Percentiles rank a stretch among this genome's conserved stretches.
Conservation (phyloP, 1,140 invertebrate species). For the Trissolcus basalis region DNA sequence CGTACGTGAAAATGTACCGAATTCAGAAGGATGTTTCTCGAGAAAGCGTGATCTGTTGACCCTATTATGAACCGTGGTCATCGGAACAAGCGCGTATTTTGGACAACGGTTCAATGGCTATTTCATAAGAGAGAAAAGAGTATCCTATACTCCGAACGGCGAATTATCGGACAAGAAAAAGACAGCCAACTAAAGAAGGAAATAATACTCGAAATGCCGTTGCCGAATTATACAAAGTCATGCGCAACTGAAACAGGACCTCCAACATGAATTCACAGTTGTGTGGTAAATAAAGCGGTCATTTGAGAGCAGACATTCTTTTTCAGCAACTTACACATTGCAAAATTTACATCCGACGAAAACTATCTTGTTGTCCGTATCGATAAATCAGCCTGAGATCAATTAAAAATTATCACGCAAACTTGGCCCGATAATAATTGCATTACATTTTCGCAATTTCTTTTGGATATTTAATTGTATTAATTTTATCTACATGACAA, state of each 20-base stretch:
- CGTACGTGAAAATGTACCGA: constrained; percentile 34
- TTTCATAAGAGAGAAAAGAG: constrained; percentile 59
- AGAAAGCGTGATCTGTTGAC: constrained; percentile 61
- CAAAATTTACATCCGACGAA: no score
- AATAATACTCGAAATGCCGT: constrained; percentile 56
- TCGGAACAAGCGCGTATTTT: constrained; percentile 58
- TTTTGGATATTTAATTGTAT: no score
- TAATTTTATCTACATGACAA: no score
- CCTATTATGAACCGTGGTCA: constrained; percentile 59
- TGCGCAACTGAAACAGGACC: constrained; percentile 44
- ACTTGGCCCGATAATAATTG: no score
- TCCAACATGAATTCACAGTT: constrained; percentile 51
- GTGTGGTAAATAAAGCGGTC: constrained; percentile 49
- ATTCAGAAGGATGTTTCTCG: constrained; percentile 48
- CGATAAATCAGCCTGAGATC: no score
- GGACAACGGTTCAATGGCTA: constrained; percentile 53
- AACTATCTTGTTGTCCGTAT: no score
- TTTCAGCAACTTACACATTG: constrained; percentile 6
- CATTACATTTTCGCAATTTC: no score
- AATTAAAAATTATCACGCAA: no score
- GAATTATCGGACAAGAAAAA: constrained; percentile 42
- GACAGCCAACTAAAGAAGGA: constrained; percentile 51
- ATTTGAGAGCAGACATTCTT: constrained; percentile 38
- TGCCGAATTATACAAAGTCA: constrained; percentile 52
- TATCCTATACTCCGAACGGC: constrained; percentile 34